phyloP scores from a whole-genome alignment of 2,888 invertebrate species.

The Alloscopus bannaensis region DNA sequence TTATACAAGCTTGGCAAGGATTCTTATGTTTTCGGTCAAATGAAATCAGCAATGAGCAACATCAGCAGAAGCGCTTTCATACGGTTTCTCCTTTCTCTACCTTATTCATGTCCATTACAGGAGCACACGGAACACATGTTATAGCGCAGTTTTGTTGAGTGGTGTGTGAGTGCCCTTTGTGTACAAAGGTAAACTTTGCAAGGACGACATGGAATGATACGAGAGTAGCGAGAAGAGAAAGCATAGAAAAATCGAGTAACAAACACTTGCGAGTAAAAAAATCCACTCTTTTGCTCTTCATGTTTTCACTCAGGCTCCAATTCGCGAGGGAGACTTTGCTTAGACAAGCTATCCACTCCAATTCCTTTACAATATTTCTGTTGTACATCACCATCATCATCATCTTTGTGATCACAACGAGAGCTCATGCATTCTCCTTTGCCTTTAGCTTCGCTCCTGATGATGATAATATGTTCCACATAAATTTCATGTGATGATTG shows the following conservation, averaged over 20 bases:
- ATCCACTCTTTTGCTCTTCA: no score
- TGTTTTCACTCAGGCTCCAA: slow-evolving; percentile 1
- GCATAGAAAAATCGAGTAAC: background rate
- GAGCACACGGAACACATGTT: no score
- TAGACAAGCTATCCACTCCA: slow-evolving; percentile 36
- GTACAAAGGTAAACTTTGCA: background rate
- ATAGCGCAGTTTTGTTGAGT: background rate
- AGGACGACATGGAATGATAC: background rate
- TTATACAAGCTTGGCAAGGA: background rate
- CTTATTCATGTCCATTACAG: background rate
- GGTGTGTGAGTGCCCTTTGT: background rate
- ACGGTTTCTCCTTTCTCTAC: background rate
- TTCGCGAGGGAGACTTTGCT: slow-evolving; percentile 41
- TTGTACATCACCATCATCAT: background rate
- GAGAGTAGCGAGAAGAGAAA: background rate
- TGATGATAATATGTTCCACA: background rate
- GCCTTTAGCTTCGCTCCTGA: background rate
- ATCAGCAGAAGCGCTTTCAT: background rate
- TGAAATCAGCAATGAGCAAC: slow-evolving; percentile 27
- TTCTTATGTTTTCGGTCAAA: slow-evolving; percentile 15
- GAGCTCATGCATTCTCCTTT: background rate
- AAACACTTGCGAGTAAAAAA: background rate
- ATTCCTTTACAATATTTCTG: slow-evolving; percentile 35
- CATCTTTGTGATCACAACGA: background rate
- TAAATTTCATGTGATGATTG: background rate